phyloP scores from a whole-genome alignment of 1,140 invertebrate genomes.

The Potamilus streckersoni region DNA sequence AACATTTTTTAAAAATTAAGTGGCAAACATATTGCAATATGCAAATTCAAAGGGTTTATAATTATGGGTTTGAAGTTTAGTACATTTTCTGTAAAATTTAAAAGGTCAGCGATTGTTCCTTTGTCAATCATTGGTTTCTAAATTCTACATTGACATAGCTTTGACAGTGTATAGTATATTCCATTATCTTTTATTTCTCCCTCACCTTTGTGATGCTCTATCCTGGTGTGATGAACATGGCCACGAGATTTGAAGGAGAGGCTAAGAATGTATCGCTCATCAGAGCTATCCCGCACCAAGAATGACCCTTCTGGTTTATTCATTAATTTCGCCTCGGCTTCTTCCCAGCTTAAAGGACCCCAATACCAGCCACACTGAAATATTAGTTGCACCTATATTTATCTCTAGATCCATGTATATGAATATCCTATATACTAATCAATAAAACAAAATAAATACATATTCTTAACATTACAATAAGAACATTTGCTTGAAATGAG shows the following conservation, averaged over 20 bases:
- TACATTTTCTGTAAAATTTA: no score
- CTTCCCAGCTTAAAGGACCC: conserved; percentile 94
- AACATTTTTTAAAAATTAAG: no score
- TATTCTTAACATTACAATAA: background rate
- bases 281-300: conserved; percentile 96
- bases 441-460: background rate
- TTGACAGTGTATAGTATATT: no score
- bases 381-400: background rate
- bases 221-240: conserved; percentile 92
- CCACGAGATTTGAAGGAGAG: conserved; percentile 95
- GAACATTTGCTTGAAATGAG: background rate
- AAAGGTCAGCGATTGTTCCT: no score
- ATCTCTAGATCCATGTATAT: background rate
- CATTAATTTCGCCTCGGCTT: conserved; percentile 91
- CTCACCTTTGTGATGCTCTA: conserved; percentile 96
- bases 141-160: no score
- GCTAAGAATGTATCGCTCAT: conserved; percentile 97
- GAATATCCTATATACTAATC: background rate
- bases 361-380: conserved; percentile 96
- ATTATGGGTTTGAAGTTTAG: no score
- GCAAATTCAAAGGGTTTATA: no score
- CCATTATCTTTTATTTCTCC: background rate
- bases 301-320: conserved; percentile 94
- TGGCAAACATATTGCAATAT: no score
- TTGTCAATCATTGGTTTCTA: no score